phyloP scores from a whole-genome alignment of 2,797 vertebrate genomes.

The Heterohyrax brucei region DNA sequence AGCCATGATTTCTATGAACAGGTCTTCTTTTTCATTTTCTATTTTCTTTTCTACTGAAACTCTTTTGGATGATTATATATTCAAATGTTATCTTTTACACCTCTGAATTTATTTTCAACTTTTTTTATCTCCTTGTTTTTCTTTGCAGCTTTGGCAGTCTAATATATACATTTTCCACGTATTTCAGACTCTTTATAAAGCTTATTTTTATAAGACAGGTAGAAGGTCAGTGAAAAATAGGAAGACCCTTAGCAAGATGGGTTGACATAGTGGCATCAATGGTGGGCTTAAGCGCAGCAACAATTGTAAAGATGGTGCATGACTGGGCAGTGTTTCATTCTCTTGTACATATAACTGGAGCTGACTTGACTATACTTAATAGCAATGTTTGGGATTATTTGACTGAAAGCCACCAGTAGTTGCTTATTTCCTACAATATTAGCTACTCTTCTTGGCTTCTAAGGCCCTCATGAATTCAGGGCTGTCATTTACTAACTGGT shows the following conservation, averaged over 20 bases:
- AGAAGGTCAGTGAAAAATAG: no score
- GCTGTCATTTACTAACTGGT: neutral
- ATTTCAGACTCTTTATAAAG: conserved; percentile 60
- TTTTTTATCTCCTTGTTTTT: neutral
- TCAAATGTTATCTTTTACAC: neutral
- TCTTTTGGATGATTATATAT: neutral
- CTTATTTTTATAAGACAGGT: conserved; percentile 23
- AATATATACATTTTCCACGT: neutral
- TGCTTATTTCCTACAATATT: neutral
- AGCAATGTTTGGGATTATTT: neutral
- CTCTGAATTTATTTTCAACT: neutral
- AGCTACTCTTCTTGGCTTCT: conserved; percentile 33
- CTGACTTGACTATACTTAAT: no score
- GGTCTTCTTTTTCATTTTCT: neutral
- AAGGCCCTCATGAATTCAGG: conserved; percentile 9
- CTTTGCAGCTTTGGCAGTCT: conserved; percentile 23
- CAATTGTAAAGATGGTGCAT: no score
- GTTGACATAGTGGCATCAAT: no score
- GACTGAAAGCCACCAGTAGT: neutral
- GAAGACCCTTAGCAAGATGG: no score
- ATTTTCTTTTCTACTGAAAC: conserved; percentile 12
- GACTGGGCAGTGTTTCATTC: no score
- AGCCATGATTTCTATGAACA: neutral
- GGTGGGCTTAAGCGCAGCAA: no score
- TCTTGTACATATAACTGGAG: no score